These are phyloP conservation scores for Limanda limanda DNA, from an alignment of 2,113 vertebrate species.

Conservation along the genomic window DNA sequence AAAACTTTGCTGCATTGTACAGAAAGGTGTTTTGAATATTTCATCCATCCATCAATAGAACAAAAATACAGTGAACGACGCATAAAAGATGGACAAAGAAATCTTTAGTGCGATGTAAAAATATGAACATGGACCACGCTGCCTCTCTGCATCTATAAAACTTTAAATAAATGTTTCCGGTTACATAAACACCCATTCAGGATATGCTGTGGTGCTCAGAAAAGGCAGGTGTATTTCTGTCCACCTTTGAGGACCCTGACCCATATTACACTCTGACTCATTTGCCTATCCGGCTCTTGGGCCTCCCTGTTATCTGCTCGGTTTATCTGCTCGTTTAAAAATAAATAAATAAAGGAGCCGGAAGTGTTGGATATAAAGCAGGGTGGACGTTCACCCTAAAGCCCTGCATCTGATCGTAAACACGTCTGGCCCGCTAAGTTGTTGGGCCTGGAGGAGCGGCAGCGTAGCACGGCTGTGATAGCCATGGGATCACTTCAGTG, in stretches of 20 bases:
- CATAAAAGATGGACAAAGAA: too few relatives aligned
- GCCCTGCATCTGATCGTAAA: constrained; percentile 14
- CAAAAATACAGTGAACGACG: too few relatives aligned
- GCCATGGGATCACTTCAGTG: constrained; percentile 28
- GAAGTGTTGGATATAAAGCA: constrained; percentile 16
- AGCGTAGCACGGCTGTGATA: constrained; percentile 26
- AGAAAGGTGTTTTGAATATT: not conserved
- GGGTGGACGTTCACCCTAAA: constrained; percentile 18
- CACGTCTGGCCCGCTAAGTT: constrained; percentile 13
- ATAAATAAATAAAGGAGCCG: not conserved
- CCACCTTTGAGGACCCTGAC: constrained; percentile 28
- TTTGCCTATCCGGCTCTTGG: constrained; percentile 28
- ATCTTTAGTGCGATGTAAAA: not conserved
- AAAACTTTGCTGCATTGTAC: not conserved
- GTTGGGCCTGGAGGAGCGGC: constrained; percentile 1
- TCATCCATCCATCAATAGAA: too few relatives aligned
- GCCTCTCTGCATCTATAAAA: constrained; percentile 12
- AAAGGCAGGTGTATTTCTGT: constrained; percentile 37
- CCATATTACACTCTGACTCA: constrained; percentile 41
- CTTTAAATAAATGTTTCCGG: not conserved
- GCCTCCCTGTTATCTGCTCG: constrained; percentile 30
- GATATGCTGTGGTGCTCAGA: constrained; percentile 14
- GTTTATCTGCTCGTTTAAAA: constrained; percentile 65
- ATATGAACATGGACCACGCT: not conserved
- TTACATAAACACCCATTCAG: constrained; percentile 37